Conservation (phyloP, 1,140 invertebrate genomes). For the Bombus haemorrhoidalis region DNA sequence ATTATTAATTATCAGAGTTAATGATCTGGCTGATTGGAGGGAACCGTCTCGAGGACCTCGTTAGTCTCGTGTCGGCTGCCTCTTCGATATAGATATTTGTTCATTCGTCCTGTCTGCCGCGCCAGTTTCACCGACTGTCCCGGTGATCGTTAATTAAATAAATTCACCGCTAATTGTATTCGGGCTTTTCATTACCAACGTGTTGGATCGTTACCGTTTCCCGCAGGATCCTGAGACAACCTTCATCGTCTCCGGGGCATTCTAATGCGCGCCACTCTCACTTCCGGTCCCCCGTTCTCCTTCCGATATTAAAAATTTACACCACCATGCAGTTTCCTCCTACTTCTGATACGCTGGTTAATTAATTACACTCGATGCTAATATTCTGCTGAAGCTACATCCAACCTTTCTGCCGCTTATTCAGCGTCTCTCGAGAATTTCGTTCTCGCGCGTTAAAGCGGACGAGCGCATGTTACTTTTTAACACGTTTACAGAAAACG, state of each 20-base stretch:
- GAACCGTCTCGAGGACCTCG: slow-evolving; percentile 71
- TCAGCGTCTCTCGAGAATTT: neutral
- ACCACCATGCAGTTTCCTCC: neutral
- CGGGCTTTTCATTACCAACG: slow-evolving; percentile 41
- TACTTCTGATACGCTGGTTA: neutral
- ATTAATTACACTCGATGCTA: slow-evolving; percentile 44
- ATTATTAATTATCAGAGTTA: slow-evolving; percentile 73
- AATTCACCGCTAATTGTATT: slow-evolving; percentile 65
- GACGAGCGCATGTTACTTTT: neutral
- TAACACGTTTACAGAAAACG: neutral
- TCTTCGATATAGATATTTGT: slow-evolving; percentile 43
- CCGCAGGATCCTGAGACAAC: neutral
- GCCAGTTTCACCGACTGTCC: slow-evolving; percentile 16
- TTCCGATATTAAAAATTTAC: slow-evolving; percentile 26
- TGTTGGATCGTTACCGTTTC: slow-evolving; percentile 35
- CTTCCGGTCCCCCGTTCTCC: slow-evolving; percentile 9
- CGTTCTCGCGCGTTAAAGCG: neutral
- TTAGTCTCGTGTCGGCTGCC: slow-evolving; percentile 64
- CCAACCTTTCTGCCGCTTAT: neutral
- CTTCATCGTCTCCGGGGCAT: neutral
- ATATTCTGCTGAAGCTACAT: neutral
- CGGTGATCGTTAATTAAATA: slow-evolving; percentile 60
- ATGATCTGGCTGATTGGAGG: slow-evolving; percentile 70
- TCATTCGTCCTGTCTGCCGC: slow-evolving; percentile 32
- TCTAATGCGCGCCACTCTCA: neutral